Evolutionary conservation across 1,140 invertebrate species (phyloP).

Genomic region (Centruroides sculpturatus): DNA sequence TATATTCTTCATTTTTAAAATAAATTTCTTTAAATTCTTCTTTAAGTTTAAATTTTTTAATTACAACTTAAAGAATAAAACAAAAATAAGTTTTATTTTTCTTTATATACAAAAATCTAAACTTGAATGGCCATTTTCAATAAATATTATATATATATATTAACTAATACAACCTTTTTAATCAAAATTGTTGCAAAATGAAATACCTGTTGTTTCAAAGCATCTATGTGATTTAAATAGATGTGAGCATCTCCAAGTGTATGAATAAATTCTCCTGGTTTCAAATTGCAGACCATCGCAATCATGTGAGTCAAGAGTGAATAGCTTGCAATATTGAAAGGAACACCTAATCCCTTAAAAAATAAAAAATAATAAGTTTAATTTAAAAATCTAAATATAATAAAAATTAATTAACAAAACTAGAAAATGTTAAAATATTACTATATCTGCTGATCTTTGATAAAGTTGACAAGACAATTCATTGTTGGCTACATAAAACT

Average conservation of each 20-base stretch:
- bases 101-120: no score
- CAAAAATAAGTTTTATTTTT: no score
- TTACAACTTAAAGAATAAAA: no score
- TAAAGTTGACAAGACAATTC: constrained; percentile 80
- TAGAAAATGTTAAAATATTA: constrained; percentile 10
- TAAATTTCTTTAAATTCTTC: no score
- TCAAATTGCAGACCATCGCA: constrained; percentile 77
- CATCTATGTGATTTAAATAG: constrained; percentile 80
- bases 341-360: constrained; percentile 74
- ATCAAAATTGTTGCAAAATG: background rate
- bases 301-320: constrained; percentile 90
- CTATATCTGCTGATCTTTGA: constrained; percentile 93
- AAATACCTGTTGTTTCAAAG: constrained; percentile 59
- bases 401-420: no score
- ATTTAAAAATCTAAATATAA: background rate
- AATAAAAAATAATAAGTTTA: background rate
- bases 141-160: background rate
- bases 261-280: constrained; percentile 91
- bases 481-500: constrained; percentile 83
- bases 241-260: constrained; percentile 94
- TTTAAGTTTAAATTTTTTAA: no score
- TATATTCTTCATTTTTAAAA: no score
- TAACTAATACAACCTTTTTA: background rate
- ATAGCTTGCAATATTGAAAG: constrained; percentile 98
- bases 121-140: background rate